Evolutionary conservation across 2,888 invertebrate species (phyloP), one percentile per base, ranked within the genome.

Genomic region (Sarcophaga variegata): DNA sequence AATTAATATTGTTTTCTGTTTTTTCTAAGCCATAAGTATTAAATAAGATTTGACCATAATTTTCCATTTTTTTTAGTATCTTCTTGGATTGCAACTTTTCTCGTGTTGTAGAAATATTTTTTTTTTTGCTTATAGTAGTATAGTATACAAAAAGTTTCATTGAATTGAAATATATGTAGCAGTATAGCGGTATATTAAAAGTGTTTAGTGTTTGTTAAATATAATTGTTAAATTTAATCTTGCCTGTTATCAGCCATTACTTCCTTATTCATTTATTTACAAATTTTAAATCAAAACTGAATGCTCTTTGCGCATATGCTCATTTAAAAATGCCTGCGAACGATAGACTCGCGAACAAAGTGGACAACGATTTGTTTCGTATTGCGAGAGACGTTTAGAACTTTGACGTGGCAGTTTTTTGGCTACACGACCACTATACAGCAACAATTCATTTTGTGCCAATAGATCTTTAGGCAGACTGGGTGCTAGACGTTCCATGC

Each of bases 301-400:
- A 89, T 93, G 93, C 88, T 93, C 93, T 80, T 93, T 93, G 81
- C 93, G 91, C 93, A 93, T 93, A 80, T 93, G 93, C 83, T 93
- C 93, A 81, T 93, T 93, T 63, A 93, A 89, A 89, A 93, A 93
- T 59, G 93, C 92, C 86, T 93, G 93, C 5, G 93, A 92, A 75
- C 93, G 91, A 89, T 93, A 93, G 82, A 92, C 91, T 3, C 93
- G 90, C n/a, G 93, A 91, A 86, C 93, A 93, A 6, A 93, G 89
- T 2, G 93, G 93, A 90, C 93, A 93, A 49, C 93, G 92, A 89
- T 92, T 92, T 62, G 91, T 90, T 85, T 93, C 93, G 83, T 91
- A 92, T 62, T 89, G 90, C 11, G 90, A 89, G 59, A 90, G 82
- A 20, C 92, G 90, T 74, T 92, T 91, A 49, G 90, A 88, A 76